Base-by-base conservation (phyloP, 2,113 vertebrate species). In the Hymenochirus boettgeri region DNA sequence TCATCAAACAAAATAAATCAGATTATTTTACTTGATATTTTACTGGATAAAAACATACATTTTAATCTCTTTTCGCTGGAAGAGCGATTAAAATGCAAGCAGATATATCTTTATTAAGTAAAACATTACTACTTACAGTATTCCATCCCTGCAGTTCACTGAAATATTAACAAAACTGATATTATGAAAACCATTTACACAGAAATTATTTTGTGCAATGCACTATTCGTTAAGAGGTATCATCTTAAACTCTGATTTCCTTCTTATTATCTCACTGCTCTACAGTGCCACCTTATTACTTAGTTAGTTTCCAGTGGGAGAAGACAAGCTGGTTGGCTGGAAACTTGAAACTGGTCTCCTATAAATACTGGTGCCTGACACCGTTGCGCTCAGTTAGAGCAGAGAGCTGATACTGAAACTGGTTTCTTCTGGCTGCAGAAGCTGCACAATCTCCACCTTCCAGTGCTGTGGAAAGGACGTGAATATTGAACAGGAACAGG, bases 321-420 rank as follows among this genome's bases (percentile, higher is more conserved):
- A n/a, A 39, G 15, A 5, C 27, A 22, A 13, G 46, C 18, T 21
- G 24, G 51, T 66, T 58, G 39, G 64, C 29, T 58, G 55, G 29
- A 3, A 50, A 23, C n/a, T 17, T 13, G 27, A n/a, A 45, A 42
- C 42, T 37, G 19, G 13, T 66, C 23, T 18, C 4, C 21, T 66
- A 66, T 58, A 66, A 58, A 58, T 25, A 23, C 55, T 23, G 24
- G 55, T 39, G 64, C 29, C 46, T 31, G 17, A 51, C 45, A 22
- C 11, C 33, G 22, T 21, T 39, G 46, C 51, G 46, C 23, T 64
- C 62, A 66, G 21, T 58, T 18, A 58, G n/a, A 25, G 45, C 46
- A 50, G 29, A 18, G 19, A 33, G 63, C 63, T 57, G 31, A 6
- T 7, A 48, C 4, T 58, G 29, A 5, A 35, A 35, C 54, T 35